Percentiles rank a stretch among this genome's conserved stretches.
These are phyloP conservation scores for Lepus townsendii DNA, from an alignment of 2,797 vertebrate genomes.

Conservation along the genomic window DNA sequence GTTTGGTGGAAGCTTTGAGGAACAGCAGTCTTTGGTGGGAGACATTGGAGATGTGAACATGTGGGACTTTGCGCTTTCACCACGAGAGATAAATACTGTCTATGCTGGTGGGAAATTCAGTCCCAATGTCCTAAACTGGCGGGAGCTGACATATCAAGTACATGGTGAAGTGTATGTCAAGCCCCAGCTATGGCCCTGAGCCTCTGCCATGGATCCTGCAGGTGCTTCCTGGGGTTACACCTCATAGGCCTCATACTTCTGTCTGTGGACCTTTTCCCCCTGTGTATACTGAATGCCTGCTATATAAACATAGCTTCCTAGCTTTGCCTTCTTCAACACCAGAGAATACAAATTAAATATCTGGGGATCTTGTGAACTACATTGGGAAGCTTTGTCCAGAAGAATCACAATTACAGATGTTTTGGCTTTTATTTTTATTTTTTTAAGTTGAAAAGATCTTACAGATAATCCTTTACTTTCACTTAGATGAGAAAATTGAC, in stretches of 20 bases:
- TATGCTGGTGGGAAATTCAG: slow-evolving; percentile 54
- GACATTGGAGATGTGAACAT: slow-evolving; percentile 64
- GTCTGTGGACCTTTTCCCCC: fast-evolving
- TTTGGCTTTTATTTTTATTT: background rate
- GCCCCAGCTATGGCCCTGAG: slow-evolving; percentile 66
- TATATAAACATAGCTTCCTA: background rate
- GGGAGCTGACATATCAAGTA: slow-evolving; percentile 34
- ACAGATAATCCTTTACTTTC: background rate
- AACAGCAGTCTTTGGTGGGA: slow-evolving; percentile 43
- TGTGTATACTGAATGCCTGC: fast-evolving
- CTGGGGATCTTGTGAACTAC: background rate
- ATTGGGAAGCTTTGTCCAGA: background rate
- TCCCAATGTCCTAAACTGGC: slow-evolving; percentile 80
- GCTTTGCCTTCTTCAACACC: background rate
- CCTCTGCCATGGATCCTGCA: background rate
- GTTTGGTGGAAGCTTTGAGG: background rate
- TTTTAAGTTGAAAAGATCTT: background rate
- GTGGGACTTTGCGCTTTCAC: slow-evolving; percentile 52
- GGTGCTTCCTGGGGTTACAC: background rate
- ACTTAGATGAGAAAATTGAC: background rate
- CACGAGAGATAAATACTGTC: background rate
- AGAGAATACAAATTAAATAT: background rate
- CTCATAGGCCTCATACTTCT: background rate
- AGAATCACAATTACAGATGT: background rate
- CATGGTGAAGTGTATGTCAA: slow-evolving; percentile 73